phyloP scores from a whole-genome alignment of 2,113 vertebrate genomes.

The Rattus rattus region DNA sequence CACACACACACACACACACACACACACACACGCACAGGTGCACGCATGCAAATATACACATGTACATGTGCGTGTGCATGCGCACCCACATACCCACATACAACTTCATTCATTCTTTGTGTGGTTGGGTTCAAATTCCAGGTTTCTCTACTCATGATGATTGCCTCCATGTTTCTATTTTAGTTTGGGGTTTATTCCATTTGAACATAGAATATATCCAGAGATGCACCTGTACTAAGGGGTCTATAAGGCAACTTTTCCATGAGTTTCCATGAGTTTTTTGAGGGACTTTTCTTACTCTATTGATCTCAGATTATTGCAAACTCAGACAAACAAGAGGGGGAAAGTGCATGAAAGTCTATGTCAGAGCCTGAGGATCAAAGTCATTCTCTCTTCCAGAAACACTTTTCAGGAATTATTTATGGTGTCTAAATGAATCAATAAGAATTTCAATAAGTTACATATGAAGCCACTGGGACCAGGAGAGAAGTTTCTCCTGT shows the following conservation, averaged over 20 bases:
- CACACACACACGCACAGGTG: not conserved
- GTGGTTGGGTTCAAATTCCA: not conserved
- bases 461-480: not conserved
- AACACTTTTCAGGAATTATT: constrained; percentile 15
- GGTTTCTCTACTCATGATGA: not conserved
- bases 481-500: not conserved
- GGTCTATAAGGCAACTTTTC: not conserved
- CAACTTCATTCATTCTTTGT: not conserved
- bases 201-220: not conserved
- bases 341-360: not conserved
- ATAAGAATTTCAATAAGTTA: not conserved
- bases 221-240: not conserved
- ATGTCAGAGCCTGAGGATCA: not conserved
- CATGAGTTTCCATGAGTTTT: not conserved
- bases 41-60: too few relatives aligned
- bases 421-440: not conserved
- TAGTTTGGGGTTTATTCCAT: not conserved
- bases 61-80: too few relatives aligned
- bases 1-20: not conserved
- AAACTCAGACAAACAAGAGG: not conserved
- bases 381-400: not conserved
- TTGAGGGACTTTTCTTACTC: not conserved
- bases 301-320: not conserved
- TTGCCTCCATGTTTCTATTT: not conserved
- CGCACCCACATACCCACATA: not conserved